Evolutionary conservation across 2,888 invertebrate genomes (phyloP).

Genomic region (Lasioglossum villosulum): DNA sequence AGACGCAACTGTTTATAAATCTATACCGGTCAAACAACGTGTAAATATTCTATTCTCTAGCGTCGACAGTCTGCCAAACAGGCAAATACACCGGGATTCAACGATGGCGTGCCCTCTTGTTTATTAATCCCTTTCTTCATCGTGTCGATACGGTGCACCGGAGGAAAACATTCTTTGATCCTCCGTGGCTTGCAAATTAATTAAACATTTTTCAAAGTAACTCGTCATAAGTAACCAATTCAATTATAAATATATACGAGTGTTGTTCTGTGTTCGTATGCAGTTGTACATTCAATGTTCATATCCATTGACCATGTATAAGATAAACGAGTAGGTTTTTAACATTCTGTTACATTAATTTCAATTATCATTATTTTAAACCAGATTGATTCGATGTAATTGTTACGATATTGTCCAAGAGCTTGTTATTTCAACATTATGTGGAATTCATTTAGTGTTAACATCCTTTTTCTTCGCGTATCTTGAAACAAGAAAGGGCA

Average conservation of each 20-base stretch:
- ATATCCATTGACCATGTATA: too few species aligned
- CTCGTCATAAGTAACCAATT: neutral
- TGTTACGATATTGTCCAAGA: too few species aligned
- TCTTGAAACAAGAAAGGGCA: too few species aligned
- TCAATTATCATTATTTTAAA: too few species aligned
- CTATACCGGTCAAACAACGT: neutral
- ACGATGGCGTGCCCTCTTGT: neutral
- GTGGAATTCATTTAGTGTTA: too few species aligned
- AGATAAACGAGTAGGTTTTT: too few species aligned
- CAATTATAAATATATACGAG: neutral
- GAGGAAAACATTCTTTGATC: neutral
- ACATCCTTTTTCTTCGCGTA: too few species aligned
- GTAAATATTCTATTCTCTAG: neutral
- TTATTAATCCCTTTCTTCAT: neutral
- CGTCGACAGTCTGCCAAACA: neutral
- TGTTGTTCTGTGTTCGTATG: too few species aligned
- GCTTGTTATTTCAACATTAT: too few species aligned
- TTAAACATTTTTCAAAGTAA: neutral
- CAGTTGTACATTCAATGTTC: too few species aligned
- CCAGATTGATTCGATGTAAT: too few species aligned
- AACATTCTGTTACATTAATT: too few species aligned
- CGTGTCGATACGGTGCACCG: neutral
- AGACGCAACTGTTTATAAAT: conserved; percentile 33
- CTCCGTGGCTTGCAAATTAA: neutral
- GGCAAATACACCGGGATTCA: neutral